phyloP scores from a whole-genome alignment of 2,113 vertebrate species.

The Rhinoptilus africanus region DNA sequence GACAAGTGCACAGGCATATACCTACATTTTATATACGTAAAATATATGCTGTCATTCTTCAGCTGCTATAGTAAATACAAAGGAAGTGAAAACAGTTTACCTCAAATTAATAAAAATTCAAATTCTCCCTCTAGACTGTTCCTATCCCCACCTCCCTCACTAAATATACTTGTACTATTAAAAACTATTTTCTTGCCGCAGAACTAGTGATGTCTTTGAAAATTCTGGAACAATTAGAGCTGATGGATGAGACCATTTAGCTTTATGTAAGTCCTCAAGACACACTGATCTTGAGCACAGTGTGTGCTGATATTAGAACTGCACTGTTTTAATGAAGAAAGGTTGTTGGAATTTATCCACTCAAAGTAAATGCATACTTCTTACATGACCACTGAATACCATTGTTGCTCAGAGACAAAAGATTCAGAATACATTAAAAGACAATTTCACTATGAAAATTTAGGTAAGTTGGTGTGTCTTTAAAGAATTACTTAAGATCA shows the following conservation, averaged over 20 bases:
- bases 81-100: not conserved
- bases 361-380: not conserved
- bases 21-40: not conserved
- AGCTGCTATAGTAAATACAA: not conserved
- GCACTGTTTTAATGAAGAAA: not conserved
- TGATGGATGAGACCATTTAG: not conserved
- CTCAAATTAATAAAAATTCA: not conserved
- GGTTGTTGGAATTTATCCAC: not conserved
- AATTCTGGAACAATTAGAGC: not conserved
- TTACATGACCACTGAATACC: not conserved
- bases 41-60: not conserved
- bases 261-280: not conserved
- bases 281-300: not conserved
- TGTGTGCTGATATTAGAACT: not conserved
- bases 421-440: not conserved
- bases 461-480: not conserved
- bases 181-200: not conserved
- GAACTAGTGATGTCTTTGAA: not conserved
- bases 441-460: not conserved
- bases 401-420: not conserved
- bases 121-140: not conserved
- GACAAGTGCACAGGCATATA: not conserved
- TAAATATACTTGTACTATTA: not conserved
- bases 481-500: not conserved
- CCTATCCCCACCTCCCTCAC: rapidly evolving